These are phyloP conservation scores for Nyctalus aviator DNA, from an alignment of 2,797 vertebrate genomes.

Conservation along the genomic window DNA sequence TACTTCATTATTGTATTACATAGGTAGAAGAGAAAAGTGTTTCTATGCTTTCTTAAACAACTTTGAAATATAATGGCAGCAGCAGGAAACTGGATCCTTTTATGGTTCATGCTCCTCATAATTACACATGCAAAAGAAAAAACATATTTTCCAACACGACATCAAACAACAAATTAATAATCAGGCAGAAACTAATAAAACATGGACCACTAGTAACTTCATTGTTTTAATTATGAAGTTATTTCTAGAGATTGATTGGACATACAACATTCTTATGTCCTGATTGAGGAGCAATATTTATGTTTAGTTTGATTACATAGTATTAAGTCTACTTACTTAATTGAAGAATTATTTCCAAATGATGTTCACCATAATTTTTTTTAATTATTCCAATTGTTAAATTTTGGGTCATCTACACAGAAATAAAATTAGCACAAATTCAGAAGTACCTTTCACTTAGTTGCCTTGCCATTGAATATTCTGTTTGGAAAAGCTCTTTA, in stretches of 20 bases:
- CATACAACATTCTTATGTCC: not conserved
- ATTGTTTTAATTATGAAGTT: conserved; percentile 63
- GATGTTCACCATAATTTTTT: not conserved
- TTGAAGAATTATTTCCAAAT: not conserved
- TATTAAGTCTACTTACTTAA: not conserved
- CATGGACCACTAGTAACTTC: not conserved
- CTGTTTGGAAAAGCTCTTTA: not conserved
- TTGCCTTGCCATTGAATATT: not conserved
- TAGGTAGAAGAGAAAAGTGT: conserved; percentile 31
- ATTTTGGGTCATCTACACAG: not conserved
- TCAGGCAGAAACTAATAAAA: conserved; percentile 61
- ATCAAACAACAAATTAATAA: conserved; percentile 70
- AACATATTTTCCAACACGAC: conserved; percentile 52
- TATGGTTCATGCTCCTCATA: conserved; percentile 42
- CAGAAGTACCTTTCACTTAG: not conserved
- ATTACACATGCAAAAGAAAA: conserved; percentile 31
- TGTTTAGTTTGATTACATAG: not conserved
- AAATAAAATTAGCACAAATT: not conserved
- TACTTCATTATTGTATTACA: conserved; percentile 48
- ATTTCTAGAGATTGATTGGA: conserved; percentile 8
- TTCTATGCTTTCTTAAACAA: conserved; percentile 66
- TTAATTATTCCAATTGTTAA: not conserved
- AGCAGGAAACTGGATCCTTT: conserved; percentile 62
- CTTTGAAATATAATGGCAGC: conserved; percentile 40
- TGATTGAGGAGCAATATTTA: not conserved